Percentiles rank a stretch among this genome's conserved stretches.
phyloP scores from a whole-genome alignment of 2,888 invertebrate genomes.

The Lithosia quadra region DNA sequence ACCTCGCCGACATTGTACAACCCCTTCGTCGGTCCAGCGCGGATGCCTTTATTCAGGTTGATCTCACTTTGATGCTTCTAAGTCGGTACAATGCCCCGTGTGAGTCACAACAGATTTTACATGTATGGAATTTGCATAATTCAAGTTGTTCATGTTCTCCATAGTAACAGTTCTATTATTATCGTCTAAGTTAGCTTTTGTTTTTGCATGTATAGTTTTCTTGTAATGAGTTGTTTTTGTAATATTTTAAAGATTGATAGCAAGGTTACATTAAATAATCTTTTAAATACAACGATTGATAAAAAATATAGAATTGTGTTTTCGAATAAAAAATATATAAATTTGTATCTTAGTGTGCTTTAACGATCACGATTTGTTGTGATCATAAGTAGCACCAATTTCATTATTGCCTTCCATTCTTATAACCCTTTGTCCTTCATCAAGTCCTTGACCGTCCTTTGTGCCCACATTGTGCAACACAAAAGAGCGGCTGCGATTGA shows the following conservation, averaged over 20 bases:
- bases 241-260: neutral
- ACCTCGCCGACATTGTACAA: slow-evolving; percentile 84
- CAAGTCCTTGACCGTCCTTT: slow-evolving; percentile 84
- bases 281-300: slow-evolving; percentile 4
- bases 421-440: slow-evolving; percentile 78
- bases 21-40: slow-evolving; percentile 81
- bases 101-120: slow-evolving; percentile 67
- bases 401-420: slow-evolving; percentile 56
- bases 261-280: slow-evolving; percentile 9
- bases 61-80: slow-evolving; percentile 84
- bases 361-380: slow-evolving; percentile 3
- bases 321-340: neutral
- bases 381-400: slow-evolving; percentile 42
- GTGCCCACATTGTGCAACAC: slow-evolving; percentile 70
- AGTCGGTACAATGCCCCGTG: slow-evolving; percentile 75
- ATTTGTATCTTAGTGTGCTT: neutral
- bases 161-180: slow-evolving; percentile 33
- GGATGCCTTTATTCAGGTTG: slow-evolving; percentile 81
- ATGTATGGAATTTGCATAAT: slow-evolving; percentile 60
- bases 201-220: slow-evolving; percentile 13
- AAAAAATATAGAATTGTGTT: neutral
- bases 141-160: slow-evolving; percentile 36
- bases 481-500: slow-evolving; percentile 82
- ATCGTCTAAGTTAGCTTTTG: slow-evolving; percentile 18
- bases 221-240: neutral